phyloP scores from a whole-genome alignment of 2,797 vertebrate genomes.

The Scarus forsteni region DNA sequence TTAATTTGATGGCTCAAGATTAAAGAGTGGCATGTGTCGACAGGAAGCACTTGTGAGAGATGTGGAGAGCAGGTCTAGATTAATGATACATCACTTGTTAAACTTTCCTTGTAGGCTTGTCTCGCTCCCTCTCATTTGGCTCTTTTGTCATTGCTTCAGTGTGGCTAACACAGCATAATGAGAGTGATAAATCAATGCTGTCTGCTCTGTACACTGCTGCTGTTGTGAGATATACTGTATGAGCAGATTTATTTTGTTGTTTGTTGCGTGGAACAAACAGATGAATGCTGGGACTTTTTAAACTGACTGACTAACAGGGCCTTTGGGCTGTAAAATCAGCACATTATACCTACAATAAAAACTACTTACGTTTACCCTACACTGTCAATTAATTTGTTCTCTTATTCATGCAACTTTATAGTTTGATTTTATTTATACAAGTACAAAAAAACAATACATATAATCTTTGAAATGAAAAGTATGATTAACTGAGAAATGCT shows the following conservation, averaged over 20 bases:
- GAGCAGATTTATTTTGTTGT: slow-evolving; percentile 34
- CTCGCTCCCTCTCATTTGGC: slow-evolving; percentile 50
- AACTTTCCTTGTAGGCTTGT: slow-evolving; percentile 43
- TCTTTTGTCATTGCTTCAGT: slow-evolving; percentile 48
- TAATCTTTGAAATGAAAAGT: no score
- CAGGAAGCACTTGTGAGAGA: slow-evolving; percentile 56
- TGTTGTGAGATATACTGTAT: slow-evolving; percentile 22
- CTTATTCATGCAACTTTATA: no score
- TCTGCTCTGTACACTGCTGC: slow-evolving; percentile 27
- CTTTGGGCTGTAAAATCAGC: slow-evolving; percentile 1
- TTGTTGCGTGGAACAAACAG: slow-evolving; percentile 25
- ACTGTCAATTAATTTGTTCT: no score
- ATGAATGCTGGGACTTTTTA: slow-evolving; percentile 9
- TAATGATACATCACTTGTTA: slow-evolving; percentile 47
- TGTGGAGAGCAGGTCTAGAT: slow-evolving; percentile 41
- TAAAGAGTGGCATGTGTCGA: slow-evolving; percentile 64
- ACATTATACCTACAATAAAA: no score
- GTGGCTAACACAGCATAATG: slow-evolving; percentile 58
- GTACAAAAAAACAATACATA: no score
- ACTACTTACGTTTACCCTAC: no score
- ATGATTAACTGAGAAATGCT: no score
- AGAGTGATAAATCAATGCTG: slow-evolving; percentile 59
- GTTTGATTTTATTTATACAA: no score
- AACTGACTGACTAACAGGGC: slow-evolving; percentile 17
- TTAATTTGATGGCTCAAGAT: slow-evolving; percentile 72